Conservation (phyloP, 2,888 invertebrate species). For the Eilema caniola region DNA sequence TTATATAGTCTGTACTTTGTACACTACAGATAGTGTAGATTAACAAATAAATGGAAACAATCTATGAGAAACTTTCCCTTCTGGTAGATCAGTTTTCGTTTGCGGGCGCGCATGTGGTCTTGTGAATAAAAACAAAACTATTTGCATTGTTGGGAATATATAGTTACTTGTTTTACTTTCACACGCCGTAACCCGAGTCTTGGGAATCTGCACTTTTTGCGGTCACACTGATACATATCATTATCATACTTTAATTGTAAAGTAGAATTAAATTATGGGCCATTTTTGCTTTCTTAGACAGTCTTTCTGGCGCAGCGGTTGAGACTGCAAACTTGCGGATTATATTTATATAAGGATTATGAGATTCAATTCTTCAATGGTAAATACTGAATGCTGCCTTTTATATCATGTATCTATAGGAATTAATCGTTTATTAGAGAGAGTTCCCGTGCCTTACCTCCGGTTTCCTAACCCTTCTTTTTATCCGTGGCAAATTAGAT, state of each 20-base stretch:
- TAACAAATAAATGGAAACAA: conserved; percentile 26
- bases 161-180: conserved; percentile 51
- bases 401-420: no score
- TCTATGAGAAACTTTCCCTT: conserved; percentile 51
- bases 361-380: no score
- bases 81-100: conserved; percentile 56
- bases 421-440: no score
- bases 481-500: no score
- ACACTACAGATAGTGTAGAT: conserved; percentile 3
- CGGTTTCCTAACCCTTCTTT: no score
- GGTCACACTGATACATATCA: conserved; percentile 46
- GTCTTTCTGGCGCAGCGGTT: not conserved
- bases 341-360: no score
- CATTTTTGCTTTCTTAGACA: not conserved
- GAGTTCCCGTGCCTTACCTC: no score
- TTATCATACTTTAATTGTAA: conserved; percentile 14
- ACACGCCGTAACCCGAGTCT: conserved; percentile 56
- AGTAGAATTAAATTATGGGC: not conserved
- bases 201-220: conserved; percentile 54
- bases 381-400: no score
- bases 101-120: conserved; percentile 46
- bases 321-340: not conserved
- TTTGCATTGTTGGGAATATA: conserved; percentile 45
- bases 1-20: not conserved
- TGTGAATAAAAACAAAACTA: conserved; percentile 52